Evolutionary conservation across 35 echinoderm and acorn worm species (phyloP).

Genomic region (Diadema setosum): DNA sequence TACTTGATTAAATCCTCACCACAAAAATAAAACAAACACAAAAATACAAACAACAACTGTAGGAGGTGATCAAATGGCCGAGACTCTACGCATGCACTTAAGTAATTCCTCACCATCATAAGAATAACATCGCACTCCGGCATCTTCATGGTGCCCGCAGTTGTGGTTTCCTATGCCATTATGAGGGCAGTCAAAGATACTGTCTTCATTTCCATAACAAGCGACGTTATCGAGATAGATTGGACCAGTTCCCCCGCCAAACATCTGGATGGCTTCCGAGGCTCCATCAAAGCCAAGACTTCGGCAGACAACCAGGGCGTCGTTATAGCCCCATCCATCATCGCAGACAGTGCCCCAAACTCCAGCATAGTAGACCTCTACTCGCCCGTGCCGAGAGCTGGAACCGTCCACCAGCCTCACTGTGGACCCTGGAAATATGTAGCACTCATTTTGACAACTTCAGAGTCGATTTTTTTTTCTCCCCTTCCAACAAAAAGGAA

Average conservation of each 20-base stretch:
- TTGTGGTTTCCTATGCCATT: conserved; percentile 38
- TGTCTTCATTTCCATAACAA: neutral
- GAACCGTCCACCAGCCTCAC: neutral
- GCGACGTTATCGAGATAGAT: conserved; percentile 21
- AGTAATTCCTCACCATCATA: neutral
- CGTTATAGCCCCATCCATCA: neutral
- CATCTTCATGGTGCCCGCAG: conserved; percentile 38
- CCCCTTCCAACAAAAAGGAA: neutral
- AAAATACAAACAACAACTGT: neutral
- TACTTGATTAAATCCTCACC: neutral
- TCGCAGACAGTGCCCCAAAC: conserved; percentile 31
- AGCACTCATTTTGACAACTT: no score
- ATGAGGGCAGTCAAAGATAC: conserved; percentile 21
- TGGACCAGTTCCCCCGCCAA: conserved; percentile 9
- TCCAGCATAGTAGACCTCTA: neutral
- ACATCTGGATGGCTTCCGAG: neutral
- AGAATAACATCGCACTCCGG: neutral
- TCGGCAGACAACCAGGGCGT: conserved; percentile 7
- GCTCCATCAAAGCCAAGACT: neutral
- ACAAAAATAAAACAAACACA: neutral
- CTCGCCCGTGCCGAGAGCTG: neutral
- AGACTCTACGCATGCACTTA: neutral
- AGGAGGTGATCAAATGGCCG: neutral
- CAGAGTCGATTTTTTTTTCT: no score
- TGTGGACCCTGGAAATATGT: neutral